These are phyloP conservation scores for Chionomys nivalis DNA, from an alignment of 2,113 vertebrate genomes.

Conservation along the genomic window DNA sequence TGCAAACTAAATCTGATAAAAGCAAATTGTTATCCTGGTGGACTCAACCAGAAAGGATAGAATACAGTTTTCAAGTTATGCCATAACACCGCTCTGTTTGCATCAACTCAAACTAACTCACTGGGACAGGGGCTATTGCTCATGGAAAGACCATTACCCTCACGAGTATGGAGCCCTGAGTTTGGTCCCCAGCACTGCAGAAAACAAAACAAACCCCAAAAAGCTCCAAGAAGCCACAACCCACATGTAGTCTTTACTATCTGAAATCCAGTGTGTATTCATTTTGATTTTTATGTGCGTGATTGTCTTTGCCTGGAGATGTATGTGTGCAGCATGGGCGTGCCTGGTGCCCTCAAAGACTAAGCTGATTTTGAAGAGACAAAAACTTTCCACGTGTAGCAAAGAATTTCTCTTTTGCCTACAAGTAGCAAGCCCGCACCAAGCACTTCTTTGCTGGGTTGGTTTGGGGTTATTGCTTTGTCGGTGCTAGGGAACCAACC, in stretches of 20 bases:
- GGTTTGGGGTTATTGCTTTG: neutral
- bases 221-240: neutral
- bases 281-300: neutral
- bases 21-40: neutral
- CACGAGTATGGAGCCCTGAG: neutral
- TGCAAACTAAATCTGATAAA: neutral
- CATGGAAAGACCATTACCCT: neutral
- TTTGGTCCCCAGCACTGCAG: neutral
- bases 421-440: neutral
- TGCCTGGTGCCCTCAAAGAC: neutral
- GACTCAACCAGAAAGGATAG: neutral
- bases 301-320: neutral
- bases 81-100: neutral
- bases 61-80: neutral
- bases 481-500: neutral
- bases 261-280: neutral
- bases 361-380: neutral
- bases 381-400: neutral
- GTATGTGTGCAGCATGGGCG: neutral
- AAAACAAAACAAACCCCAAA: neutral
- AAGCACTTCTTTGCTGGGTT: neutral
- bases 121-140: neutral
- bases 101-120: constrained; percentile 1
- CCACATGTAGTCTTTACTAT: neutral
- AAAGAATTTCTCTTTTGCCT: constrained; percentile 5